phyloP scores from a whole-genome alignment of 2,113 vertebrate species.

The Brachirus orientalis region DNA sequence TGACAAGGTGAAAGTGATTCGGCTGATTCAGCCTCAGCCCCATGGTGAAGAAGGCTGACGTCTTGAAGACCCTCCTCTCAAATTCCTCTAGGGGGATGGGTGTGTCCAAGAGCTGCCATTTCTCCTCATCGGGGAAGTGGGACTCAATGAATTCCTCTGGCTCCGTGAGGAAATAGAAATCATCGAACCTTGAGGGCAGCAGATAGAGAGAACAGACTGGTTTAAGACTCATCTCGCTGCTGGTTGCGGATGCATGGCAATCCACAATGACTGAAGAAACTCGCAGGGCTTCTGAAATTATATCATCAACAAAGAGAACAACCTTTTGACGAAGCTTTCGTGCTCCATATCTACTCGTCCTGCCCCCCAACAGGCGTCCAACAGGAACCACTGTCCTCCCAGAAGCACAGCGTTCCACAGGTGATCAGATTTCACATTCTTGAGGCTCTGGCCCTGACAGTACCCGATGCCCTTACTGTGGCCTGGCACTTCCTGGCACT shows the following conservation, averaged over 20 bases:
- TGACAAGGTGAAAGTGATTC: slow-evolving; percentile 74
- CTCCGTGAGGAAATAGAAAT: slow-evolving; percentile 85
- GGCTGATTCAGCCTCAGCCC: slow-evolving; percentile 81
- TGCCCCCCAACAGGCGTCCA: slow-evolving; percentile 87
- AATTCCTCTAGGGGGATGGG: slow-evolving; percentile 73
- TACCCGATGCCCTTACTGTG: slow-evolving; percentile 81
- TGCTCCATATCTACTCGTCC: slow-evolving; percentile 80
- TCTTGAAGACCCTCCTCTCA: slow-evolving; percentile 82
- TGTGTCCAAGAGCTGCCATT: slow-evolving; percentile 83
- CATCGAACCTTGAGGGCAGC: slow-evolving; percentile 75
- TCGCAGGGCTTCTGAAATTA: not conserved
- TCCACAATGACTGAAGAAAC: not conserved
- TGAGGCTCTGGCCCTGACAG: slow-evolving; percentile 64
- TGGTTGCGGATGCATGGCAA: not conserved
- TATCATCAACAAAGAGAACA: slow-evolving; percentile 11
- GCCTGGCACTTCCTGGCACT: slow-evolving; percentile 78
- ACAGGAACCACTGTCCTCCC: slow-evolving; percentile 81
- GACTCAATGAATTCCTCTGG: slow-evolving; percentile 83
- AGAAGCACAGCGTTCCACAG: slow-evolving; percentile 83
- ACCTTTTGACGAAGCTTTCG: slow-evolving; percentile 84
- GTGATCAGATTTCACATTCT: slow-evolving; percentile 83
- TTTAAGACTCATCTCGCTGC: slow-evolving; percentile 30
- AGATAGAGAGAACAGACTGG: slow-evolving; percentile 39
- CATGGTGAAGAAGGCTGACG: slow-evolving; percentile 81
- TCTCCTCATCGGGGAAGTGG: slow-evolving; percentile 80